Percentiles rank a stretch among this genome's conserved stretches.
Conservation (phyloP, 2,113 vertebrate genomes). For the Phyllostomus discolor region DNA sequence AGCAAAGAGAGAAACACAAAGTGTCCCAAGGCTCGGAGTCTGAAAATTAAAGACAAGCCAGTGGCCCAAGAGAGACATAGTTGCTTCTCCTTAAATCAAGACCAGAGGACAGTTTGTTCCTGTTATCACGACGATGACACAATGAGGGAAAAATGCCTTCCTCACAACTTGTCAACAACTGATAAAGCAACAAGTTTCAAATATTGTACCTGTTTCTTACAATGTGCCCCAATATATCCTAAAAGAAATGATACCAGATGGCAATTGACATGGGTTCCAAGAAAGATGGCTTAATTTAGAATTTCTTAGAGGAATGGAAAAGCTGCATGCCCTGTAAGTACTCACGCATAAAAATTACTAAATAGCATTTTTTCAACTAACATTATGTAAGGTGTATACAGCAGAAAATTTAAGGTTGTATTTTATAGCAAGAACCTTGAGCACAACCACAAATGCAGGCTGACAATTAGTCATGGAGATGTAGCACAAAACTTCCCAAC, state of each 20-base stretch:
- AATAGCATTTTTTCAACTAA: neutral
- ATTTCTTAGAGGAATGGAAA: neutral
- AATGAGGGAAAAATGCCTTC: neutral
- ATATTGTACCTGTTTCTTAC: neutral
- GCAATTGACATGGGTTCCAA: neutral
- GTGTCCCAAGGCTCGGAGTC: neutral
- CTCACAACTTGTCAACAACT: neutral
- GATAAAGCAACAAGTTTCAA: constrained; percentile 4
- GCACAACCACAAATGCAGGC: neutral
- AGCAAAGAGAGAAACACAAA: neutral
- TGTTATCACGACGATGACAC: neutral
- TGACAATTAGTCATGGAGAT: neutral
- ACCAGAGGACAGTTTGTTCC: neutral
- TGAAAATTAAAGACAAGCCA: neutral
- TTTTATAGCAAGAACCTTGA: neutral
- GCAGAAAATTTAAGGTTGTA: neutral
- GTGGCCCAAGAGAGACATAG: neutral
- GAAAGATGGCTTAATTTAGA: neutral
- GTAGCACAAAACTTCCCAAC: neutral
- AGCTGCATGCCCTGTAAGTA: neutral
- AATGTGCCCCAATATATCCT: neutral
- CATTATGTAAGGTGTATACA: neutral
- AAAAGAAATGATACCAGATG: neutral
- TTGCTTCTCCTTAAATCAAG: neutral
- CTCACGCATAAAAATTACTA: constrained; percentile 27